These are phyloP conservation scores for Paramacrobiotus metropolitanus DNA, from an alignment of 1,140 invertebrate genomes.

Conservation along the genomic window DNA sequence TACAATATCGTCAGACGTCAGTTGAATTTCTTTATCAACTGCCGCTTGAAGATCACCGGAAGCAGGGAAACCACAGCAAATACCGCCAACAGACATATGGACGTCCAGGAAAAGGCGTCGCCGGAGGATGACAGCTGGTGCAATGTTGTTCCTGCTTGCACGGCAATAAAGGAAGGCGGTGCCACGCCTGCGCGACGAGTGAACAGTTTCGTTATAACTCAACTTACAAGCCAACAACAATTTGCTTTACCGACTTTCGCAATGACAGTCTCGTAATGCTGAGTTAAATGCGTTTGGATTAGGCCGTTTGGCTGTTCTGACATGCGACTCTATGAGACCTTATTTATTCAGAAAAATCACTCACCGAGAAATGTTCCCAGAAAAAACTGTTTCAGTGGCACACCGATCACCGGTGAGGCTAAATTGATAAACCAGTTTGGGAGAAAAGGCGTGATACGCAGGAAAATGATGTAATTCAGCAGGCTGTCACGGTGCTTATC, in stretches of 20 bases:
- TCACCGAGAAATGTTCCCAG: slow-evolving; percentile 61
- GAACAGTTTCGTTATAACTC: slow-evolving; percentile 2
- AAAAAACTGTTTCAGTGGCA: slow-evolving; percentile 72
- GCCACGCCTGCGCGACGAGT: slow-evolving; percentile 58
- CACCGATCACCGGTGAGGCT: slow-evolving; percentile 79
- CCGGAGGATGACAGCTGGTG: slow-evolving; percentile 69
- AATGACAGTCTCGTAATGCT: too few species aligned
- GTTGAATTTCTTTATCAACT: slow-evolving; percentile 52
- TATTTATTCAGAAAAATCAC: slow-evolving; percentile 13
- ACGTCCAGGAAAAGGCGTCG: slow-evolving; percentile 68
- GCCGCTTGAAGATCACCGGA: slow-evolving; percentile 70
- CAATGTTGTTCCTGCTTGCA: slow-evolving; percentile 86
- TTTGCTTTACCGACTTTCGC: not conserved
- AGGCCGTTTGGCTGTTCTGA: too few species aligned
- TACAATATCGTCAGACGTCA: too few species aligned
- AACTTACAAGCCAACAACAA: not conserved
- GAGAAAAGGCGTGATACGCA: slow-evolving; percentile 84
- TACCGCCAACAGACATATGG: slow-evolving; percentile 44
- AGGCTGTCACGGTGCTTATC: slow-evolving; percentile 62
- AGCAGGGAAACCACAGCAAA: slow-evolving; percentile 59
- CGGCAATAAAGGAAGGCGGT: slow-evolving; percentile 86
- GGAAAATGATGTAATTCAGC: slow-evolving; percentile 87
- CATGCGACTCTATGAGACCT: not conserved
- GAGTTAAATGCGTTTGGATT: too few species aligned
- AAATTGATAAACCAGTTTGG: slow-evolving; percentile 99